These are phyloP conservation scores for Nephotettix cincticeps DNA, from an alignment of 1,140 invertebrate species.

Conservation along the genomic window DNA sequence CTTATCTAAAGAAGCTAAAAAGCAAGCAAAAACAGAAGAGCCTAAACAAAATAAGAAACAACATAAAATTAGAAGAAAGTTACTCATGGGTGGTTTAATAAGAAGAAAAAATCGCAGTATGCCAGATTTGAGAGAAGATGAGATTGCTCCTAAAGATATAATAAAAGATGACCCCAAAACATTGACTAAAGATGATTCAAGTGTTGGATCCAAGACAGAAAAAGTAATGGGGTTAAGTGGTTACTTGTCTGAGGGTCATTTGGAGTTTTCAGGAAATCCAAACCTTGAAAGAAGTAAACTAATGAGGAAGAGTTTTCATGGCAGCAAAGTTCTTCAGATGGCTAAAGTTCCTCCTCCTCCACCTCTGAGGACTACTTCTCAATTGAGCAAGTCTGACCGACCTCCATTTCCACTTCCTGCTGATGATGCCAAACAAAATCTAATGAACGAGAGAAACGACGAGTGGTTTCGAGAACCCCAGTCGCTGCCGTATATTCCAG, in stretches of 20 bases:
- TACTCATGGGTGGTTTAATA: constrained; percentile 87
- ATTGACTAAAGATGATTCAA: constrained; percentile 65
- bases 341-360: constrained; percentile 85
- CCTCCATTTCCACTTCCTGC: constrained; percentile 51
- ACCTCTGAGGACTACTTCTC: constrained; percentile 81
- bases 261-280: constrained; percentile 76
- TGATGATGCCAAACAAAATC: constrained; percentile 33
- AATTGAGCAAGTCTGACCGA: constrained; percentile 59
- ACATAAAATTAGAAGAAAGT: constrained; percentile 83
- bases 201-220: constrained; percentile 64
- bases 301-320: constrained; percentile 87
- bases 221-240: constrained; percentile 65
- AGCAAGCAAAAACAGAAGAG: constrained; percentile 60
- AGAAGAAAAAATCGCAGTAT: constrained; percentile 86
- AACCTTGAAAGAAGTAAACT: constrained; percentile 82
- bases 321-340: constrained; percentile 65
- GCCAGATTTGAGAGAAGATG: constrained; percentile 78
- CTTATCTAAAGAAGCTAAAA: constrained; percentile 43
- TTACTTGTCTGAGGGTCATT: constrained; percentile 83
- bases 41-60: constrained; percentile 82
- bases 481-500: constrained; percentile 62
- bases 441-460: constrained; percentile 11
- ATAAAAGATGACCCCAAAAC: constrained; percentile 32
- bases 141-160: constrained; percentile 45
- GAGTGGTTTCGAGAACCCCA: constrained; percentile 55